Conservation (phyloP, 2,797 vertebrate genomes). For the Catostomus latipinnis region DNA sequence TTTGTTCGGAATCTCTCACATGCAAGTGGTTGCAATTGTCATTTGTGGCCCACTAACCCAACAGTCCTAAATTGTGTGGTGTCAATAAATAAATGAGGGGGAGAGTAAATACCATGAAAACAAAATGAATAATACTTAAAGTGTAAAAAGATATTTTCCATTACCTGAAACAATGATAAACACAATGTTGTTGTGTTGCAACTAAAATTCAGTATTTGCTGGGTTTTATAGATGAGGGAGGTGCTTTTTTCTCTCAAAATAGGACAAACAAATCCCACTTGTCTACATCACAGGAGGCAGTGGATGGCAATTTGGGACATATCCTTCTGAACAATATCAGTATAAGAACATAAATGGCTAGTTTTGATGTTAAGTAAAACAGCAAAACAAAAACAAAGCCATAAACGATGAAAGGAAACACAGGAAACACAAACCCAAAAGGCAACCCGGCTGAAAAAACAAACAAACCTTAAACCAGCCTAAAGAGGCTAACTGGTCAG, state of each 20-base stretch:
- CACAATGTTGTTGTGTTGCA: too few relatives aligned
- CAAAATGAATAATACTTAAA: neutral
- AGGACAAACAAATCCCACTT: neutral
- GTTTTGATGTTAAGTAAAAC: too few relatives aligned
- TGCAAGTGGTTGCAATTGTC: slow-evolving; percentile 42
- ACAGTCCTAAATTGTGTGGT: slow-evolving; percentile 13
- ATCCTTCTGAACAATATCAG: too few relatives aligned
- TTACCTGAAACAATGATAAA: neutral
- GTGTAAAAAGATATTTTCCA: slow-evolving; percentile 8
- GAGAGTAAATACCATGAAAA: slow-evolving; percentile 27
- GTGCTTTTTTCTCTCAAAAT: neutral
- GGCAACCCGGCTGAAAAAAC: too few relatives aligned
- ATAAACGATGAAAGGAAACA: too few relatives aligned
- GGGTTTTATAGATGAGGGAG: neutral
- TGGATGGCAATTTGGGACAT: too few relatives aligned
- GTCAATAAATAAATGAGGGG: neutral
- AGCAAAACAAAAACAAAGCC: too few relatives aligned
- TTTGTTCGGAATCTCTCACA: slow-evolving; percentile 51
- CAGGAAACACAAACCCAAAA: too few relatives aligned
- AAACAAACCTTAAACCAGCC: too few relatives aligned
- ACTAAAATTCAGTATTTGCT: neutral
- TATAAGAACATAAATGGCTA: too few relatives aligned
- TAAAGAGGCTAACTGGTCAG: too few relatives aligned
- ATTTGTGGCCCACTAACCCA: slow-evolving; percentile 15
- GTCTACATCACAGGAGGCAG: neutral